A percentile compares a stretch with the other conserved stretches of the same genome.
Conservation (phyloP, 1,140 invertebrate genomes). For the Bicyclus anynana region DNA sequence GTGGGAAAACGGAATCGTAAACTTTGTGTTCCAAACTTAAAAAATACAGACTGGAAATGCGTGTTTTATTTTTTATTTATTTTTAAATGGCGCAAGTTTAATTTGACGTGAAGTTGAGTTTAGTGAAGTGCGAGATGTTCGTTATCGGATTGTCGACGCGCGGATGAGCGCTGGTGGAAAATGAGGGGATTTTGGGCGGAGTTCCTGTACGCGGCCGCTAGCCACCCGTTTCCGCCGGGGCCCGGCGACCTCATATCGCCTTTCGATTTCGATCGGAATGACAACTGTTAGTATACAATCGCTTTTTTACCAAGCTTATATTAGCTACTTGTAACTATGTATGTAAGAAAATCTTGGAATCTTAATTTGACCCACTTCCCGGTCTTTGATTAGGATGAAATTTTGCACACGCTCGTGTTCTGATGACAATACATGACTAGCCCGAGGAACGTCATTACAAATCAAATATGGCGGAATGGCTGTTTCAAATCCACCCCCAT, state of each 20-base stretch:
- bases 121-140: constrained; percentile 45
- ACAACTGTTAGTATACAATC: constrained; percentile 41
- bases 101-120: constrained; percentile 7
- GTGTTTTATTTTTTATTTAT: constrained; percentile 9
- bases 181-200: constrained; percentile 65
- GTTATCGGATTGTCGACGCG: constrained; percentile 32
- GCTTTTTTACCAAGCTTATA: not conserved
- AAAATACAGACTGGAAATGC: not conserved
- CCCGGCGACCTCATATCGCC: constrained; percentile 52
- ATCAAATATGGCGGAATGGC: no score
- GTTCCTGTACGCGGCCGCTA: constrained; percentile 54
- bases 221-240: constrained; percentile 54
- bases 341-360: no score
- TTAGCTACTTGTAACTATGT: no score
- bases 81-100: constrained; percentile 14
- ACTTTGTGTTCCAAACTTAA: constrained; percentile 2
- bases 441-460: no score
- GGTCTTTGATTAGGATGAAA: no score
- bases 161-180: constrained; percentile 19
- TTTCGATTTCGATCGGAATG: constrained; percentile 41
- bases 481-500: no score
- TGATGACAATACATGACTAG: no score
- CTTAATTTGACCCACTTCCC: no score
- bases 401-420: no score
- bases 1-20: constrained; percentile 17